Base-by-base conservation (phyloP, 2,113 vertebrate genomes). In the Orthochromis malagaraziensis region DNA sequence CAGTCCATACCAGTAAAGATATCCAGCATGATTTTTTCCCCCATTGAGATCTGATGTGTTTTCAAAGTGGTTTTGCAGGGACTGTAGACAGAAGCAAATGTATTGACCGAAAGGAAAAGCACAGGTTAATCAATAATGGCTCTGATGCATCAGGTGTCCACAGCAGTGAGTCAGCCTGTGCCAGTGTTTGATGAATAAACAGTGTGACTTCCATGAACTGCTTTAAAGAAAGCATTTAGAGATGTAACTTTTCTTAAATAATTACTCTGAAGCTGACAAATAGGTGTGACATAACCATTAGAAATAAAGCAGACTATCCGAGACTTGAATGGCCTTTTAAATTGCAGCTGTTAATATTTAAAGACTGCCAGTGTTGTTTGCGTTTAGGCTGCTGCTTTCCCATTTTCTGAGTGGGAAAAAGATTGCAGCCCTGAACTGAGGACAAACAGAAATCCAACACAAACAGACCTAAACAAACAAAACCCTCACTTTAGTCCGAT, bases 381-480 rank as follows among this genome's bases (percentile, higher is more conserved):
- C 70, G 35, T 42, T 73, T 29, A 14, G 2, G 13, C 17, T 11
- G 11, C 12, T 84, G 87, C 81, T 86, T 88, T 57, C 19, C 14
- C 55, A 21, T 9, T 51, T 19, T 33, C 8, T 68, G 26, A 79
- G 55, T 5, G 4, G 17, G 57, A 68, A 79, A 87, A 68, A 79
- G 86, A 83, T 87, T 47, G 14, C 79, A 88, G 81, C 88, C 92
- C 82, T 92, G 93, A 93, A 89, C 89, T 57, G 89, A 79, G 73
- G 68, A 81, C 91, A 94, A 92, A 94, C 89, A 94, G 47, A 58
- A 53, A 11, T 51, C 49, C 1, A 4, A 83, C 73, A 86, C 90
- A 93, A 94, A 94, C 94, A 94, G 63, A 65, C n/a, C 60, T 73
- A 31, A 85, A 73, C 88, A 94, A 91, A 94, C 86, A 89, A 24